Base-by-base conservation (phyloP, 2,888 invertebrate genomes). In the Dinocampus coccinellae region DNA sequence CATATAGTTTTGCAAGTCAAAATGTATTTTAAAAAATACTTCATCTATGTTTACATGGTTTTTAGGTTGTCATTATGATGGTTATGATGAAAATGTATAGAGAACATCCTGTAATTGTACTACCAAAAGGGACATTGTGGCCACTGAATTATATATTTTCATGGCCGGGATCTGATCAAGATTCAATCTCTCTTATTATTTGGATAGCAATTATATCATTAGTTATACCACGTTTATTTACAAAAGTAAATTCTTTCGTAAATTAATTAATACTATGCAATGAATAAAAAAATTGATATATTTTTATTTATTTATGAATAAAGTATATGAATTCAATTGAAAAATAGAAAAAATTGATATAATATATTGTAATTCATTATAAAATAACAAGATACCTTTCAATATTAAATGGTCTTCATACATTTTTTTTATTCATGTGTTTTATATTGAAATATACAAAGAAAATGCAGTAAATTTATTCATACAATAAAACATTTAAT, bases 161-260 rank as follows among this genome's bases (percentile, higher is more conserved):
- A 60, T 87, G 85, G 86, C 86, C 86, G 16, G 78, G 81, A 55
- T 53, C 74, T 29, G 75, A 81, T 4, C 78, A 81, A 34, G 81
- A 81, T 75, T 80, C 83, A 3, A 83, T 87, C 73, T 86, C 86
- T 61, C 75, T 87, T 26, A 52, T 81, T n/a, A 75, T 74, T 39
- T 86, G 86, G 86, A 72, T 83, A 53, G 36, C 82, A 24, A 70
- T 81, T 11, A 71, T 77, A 33, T 83, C 77, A 74, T 36, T 82
- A 36, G 83, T 80, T 39, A 73, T 76, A 7, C 75, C 76, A n/a
- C 75, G 57, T 52, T 47, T 20, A 47, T 47, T 47, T 16, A 2
- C 7, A 16, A 20, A 42, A 1, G 16, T 47, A 7, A 16, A 47
- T 16, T 47, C 16, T 16, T 9, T 16, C n/a, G n/a, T 13, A 3